Conservation (phyloP, 2,888 invertebrate species). For the Rapana venosa region DNA sequence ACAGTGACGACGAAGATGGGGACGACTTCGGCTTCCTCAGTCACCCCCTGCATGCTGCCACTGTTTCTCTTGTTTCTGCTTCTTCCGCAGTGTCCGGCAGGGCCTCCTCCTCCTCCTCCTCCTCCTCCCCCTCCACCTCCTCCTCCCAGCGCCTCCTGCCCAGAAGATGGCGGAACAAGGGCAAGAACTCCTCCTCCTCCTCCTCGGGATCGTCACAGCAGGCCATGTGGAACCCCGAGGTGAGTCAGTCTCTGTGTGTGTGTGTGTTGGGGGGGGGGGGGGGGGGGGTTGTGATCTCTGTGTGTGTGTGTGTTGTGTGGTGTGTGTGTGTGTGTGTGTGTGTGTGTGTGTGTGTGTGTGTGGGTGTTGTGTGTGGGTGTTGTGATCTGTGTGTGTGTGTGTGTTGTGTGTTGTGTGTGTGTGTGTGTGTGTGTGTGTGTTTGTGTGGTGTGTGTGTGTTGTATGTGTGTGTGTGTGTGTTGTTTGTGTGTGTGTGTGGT, state of each 20-base stretch:
- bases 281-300: too few relatives aligned
- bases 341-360: background rate
- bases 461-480: background rate
- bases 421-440: too few relatives aligned
- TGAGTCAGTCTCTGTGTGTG: background rate
- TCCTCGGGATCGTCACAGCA: constrained; percentile 80
- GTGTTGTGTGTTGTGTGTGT: too few relatives aligned
- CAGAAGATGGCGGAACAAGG: constrained; percentile 88
- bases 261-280: background rate
- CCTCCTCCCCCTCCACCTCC: constrained; percentile 58
- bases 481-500: background rate
- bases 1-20: constrained; percentile 65
- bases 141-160: constrained; percentile 79
- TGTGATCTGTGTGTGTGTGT: background rate
- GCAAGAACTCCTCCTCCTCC: constrained; percentile 88
- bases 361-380: background rate
- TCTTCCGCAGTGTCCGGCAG: constrained; percentile 72
- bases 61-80: constrained; percentile 54
- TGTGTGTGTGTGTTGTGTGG: too few relatives aligned
- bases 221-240: constrained; percentile 88
- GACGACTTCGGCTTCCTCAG: constrained; percentile 73
- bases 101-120: constrained; percentile 50
- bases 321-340: background rate
- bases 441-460: background rate
- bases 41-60: constrained; percentile 58